phyloP scores from a whole-genome alignment of 2,888 invertebrate genomes.

The Lapara coniferarum region DNA sequence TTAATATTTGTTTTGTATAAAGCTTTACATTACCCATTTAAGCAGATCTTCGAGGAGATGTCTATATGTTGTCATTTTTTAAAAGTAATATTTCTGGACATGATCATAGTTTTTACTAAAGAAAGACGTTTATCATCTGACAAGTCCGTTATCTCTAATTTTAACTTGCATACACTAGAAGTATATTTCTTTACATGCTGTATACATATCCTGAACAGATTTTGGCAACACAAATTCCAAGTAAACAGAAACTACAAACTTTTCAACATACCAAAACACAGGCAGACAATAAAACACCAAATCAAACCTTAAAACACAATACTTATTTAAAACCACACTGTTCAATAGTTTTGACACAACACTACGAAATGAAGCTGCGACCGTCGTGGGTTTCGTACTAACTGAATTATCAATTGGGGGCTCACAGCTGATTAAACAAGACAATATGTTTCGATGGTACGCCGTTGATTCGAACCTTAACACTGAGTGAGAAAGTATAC shows the following conservation, averaged over 20 bases:
- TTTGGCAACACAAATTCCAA: neutral
- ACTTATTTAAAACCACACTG: constrained; percentile 7
- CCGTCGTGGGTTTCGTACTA: constrained; percentile 42
- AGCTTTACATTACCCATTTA: too few relatives aligned
- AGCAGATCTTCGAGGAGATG: too few relatives aligned
- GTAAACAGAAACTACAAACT: constrained; percentile 3
- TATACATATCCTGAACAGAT: neutral
- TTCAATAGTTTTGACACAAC: constrained; percentile 23
- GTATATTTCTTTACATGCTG: neutral
- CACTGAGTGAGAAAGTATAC: constrained; percentile 55
- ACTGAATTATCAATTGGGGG: constrained; percentile 79
- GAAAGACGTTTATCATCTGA: neutral
- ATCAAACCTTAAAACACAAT: constrained; percentile 18
- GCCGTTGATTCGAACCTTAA: constrained; percentile 63
- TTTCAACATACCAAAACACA: constrained; percentile 15
- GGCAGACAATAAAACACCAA: neutral
- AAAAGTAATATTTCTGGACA: too few relatives aligned
- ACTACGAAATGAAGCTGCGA: constrained; percentile 28
- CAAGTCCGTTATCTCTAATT: neutral
- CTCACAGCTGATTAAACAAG: constrained; percentile 78
- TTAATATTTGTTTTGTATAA: too few relatives aligned
- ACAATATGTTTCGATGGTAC: constrained; percentile 55
- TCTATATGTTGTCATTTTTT: too few relatives aligned
- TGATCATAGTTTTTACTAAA: too few relatives aligned
- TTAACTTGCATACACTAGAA: neutral